Evolutionary conservation across 2,113 vertebrate species (phyloP).

Genomic region (Lagopus muta): DNA sequence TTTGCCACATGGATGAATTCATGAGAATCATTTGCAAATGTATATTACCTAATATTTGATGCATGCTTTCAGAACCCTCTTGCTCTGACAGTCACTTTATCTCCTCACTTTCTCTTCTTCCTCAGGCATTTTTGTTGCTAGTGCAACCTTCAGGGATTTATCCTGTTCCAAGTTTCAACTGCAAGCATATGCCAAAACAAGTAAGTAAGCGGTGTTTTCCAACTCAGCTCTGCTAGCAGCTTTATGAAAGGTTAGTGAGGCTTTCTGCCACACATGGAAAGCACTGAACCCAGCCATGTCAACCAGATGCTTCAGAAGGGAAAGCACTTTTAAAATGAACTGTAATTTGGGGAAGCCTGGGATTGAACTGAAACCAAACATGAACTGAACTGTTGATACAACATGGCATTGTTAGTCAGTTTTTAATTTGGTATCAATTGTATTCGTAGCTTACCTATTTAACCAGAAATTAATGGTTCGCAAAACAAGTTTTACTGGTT

Average conservation of each 20-base stretch:
- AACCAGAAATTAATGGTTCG: neutral
- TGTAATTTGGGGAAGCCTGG: neutral
- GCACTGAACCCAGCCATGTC: neutral
- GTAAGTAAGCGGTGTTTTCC: constrained; percentile 1
- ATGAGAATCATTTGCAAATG: constrained; percentile 36
- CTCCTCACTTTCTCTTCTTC: neutral
- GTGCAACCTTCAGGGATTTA: neutral
- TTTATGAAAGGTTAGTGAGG: constrained; percentile 17
- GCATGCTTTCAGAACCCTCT: neutral
- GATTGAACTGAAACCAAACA: neutral
- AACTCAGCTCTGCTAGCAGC: neutral
- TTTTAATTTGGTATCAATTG: too few species aligned
- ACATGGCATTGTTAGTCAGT: neutral
- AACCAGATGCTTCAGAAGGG: neutral
- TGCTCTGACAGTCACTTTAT: neutral
- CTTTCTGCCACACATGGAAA: neutral
- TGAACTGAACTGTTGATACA: neutral
- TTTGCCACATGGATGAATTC: constrained; percentile 23
- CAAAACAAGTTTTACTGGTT: neutral
- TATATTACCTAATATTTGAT: constrained; percentile 24
- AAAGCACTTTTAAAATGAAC: neutral
- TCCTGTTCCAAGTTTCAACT: neutral
- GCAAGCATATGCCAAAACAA: neutral
- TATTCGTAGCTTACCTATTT: neutral
- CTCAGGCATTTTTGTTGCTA: neutral